Base-by-base conservation (phyloP, 2,797 vertebrate species). In the Sebastes cheni region DNA sequence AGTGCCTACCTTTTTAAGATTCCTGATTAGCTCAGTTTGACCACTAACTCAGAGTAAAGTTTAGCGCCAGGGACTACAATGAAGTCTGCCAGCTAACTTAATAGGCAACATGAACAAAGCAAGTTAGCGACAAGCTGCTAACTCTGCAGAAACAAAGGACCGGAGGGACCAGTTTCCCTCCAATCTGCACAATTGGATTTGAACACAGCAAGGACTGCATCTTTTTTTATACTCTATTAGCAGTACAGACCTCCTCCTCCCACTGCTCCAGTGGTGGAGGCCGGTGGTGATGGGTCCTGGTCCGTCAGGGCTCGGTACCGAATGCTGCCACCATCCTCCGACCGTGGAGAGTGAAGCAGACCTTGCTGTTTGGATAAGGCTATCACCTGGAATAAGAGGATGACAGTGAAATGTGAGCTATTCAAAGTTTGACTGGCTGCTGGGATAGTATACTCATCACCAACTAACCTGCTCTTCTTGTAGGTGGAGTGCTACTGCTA, bases 331-430 rank as follows among this genome's bases (percentile, higher is more conserved):
- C 97, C 96, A 2, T 95, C 94, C 18, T 98, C 98, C 0, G 97
- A 96, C 68, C 93, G 92, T 12, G 94, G 89, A 22, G 93, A 95
- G 82, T 97, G 96, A 55, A 98, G 95, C 42, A 99, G 95, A 30
- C 97, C 98, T 90, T 99, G 98, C 88, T 98, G 98, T 91, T 99
- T 99, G 86, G 98, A 99, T 95, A 99, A 97, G 80, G 97, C 96
- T 80, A 99, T 99, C 32, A 95, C 94, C 94, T 95, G 86, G 18
- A 87, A 86, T 6, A 70, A 2, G 4, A 77, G 5, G 20, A 32
- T 67, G 12, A 77, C n/a, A 36, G 29, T 54, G 3, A 70, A n/a
- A 30, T 12, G 34, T 65, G 34, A 66, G 36, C 8, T 27, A 14
- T 27, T 39, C 42, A 46, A 18, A 18, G 16, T 46, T 46, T 36